Conservation (phyloP, 2,888 invertebrate species). For the Dryocosmus kuriphilus region DNA sequence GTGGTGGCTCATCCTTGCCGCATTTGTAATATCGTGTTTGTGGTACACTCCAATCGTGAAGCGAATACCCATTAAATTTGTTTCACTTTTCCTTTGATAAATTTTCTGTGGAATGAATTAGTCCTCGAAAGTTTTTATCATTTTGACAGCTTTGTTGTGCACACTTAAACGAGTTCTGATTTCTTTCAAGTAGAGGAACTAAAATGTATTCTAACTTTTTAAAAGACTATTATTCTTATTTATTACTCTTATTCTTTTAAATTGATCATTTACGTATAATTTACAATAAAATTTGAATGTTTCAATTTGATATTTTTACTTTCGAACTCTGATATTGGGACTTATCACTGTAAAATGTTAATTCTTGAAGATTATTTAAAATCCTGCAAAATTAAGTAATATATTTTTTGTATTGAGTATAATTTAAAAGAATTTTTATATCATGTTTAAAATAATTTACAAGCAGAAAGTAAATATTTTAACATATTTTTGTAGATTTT, state of each 20-base stretch:
- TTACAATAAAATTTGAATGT: no score
- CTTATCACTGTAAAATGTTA: no score
- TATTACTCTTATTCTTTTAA: background rate
- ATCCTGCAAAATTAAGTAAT: no score
- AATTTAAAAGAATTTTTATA: no score
- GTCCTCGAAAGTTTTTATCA: constrained; percentile 9
- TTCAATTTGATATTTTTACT: no score
- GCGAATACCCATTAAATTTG: constrained; percentile 11
- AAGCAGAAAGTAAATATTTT: no score
- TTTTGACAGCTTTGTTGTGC: background rate
- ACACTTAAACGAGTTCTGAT: background rate
- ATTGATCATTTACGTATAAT: background rate
- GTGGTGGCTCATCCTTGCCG: background rate
- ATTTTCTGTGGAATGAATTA: constrained; percentile 22
- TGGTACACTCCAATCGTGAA: background rate
- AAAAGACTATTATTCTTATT: background rate
- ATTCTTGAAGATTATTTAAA: no score
- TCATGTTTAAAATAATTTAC: no score
- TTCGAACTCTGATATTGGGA: no score
- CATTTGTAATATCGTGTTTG: background rate
- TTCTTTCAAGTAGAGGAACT: background rate
- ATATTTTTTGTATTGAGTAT: no score
- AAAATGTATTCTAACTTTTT: background rate
- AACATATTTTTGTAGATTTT: no score
- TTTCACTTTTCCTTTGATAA: constrained; percentile 29